Conservation (phyloP, 2,113 vertebrate species). For the Scomber japonicus region DNA sequence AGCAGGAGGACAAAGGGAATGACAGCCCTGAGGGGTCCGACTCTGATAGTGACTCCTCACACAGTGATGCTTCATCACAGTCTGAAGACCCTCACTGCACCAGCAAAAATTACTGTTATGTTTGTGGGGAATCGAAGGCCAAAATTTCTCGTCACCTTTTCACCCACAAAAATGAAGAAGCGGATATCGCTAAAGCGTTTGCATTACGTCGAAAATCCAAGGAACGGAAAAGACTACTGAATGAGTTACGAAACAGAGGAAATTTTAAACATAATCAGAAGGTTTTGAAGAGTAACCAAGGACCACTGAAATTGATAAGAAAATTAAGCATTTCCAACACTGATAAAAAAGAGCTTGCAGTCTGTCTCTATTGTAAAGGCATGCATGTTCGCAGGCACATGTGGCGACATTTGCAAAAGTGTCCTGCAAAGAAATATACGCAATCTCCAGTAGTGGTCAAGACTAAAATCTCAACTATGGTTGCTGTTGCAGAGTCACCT, state of each 20-base stretch:
- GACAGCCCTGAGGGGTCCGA: neutral
- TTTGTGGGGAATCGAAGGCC: constrained; percentile 46
- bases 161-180: constrained; percentile 26
- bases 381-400: constrained; percentile 14
- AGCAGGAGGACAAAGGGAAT: neutral
- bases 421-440: neutral
- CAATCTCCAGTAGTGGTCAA: neutral
- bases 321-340: fast-evolving
- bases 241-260: constrained; percentile 46
- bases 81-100: neutral
- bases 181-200: constrained; percentile 48
- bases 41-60: constrained; percentile 13
- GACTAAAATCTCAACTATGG: constrained; percentile 21
- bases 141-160: constrained; percentile 65
- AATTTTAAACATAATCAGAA: constrained; percentile 60
- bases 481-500: constrained; percentile 10
- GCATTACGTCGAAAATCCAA: constrained; percentile 9
- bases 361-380: constrained; percentile 67
- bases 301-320: constrained; percentile 43
- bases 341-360: neutral
- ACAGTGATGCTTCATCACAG: too few species aligned
- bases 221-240: neutral
- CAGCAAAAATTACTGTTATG: constrained; percentile 61
- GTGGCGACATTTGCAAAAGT: constrained; percentile 49
- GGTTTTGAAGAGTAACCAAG: constrained; percentile 21